Conservation (phyloP, 2,888 invertebrate genomes). For the Marasmarcha lunaedactyla region DNA sequence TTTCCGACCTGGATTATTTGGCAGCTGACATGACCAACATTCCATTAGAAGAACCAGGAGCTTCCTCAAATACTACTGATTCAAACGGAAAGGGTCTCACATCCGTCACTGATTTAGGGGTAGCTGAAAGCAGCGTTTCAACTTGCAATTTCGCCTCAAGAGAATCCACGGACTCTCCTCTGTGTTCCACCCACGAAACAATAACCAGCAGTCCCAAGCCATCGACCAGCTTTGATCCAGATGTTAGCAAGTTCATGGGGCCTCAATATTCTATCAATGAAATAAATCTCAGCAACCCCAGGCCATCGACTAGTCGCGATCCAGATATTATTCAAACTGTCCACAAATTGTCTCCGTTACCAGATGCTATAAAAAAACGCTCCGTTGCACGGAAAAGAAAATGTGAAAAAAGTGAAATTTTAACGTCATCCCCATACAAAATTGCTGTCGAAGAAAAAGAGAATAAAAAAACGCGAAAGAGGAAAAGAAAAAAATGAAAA, state of each 20-base stretch:
- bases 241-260: no score
- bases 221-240: conserved; percentile 3
- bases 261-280: no score
- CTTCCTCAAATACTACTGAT: not conserved
- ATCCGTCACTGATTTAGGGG: not conserved
- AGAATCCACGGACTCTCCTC: not conserved
- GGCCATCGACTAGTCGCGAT: no score
- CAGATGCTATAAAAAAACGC: conserved; percentile 7
- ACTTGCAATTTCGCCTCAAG: not conserved
- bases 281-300: no score
- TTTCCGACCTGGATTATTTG: conserved; percentile 8
- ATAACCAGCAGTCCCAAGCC: not conserved
- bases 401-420: conserved; percentile 8
- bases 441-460: conserved; percentile 12
- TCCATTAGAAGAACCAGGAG: conserved; percentile 4
- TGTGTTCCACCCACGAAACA: not conserved
- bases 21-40: conserved; percentile 5
- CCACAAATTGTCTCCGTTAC: conserved; percentile 8
- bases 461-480: conserved; percentile 3
- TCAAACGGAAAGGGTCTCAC: not conserved
- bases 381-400: not conserved
- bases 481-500: not conserved
- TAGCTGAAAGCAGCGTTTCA: not conserved
- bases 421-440: conserved; percentile 8
- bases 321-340: not conserved